Conservation (phyloP, 2,888 invertebrate species). For the Caenorhabditis angaria region DNA sequence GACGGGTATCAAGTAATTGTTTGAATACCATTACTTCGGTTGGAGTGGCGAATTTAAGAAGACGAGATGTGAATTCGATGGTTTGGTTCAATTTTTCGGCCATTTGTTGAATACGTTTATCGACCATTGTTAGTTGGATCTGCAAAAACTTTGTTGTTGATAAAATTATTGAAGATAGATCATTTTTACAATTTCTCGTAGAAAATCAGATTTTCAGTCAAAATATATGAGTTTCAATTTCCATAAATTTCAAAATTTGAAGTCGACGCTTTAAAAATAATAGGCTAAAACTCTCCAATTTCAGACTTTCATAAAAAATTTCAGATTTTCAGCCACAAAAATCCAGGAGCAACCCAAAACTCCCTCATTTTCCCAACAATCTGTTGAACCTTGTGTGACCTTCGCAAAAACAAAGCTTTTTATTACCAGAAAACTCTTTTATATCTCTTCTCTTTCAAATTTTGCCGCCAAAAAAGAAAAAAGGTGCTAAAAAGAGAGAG, state of each 20-base stretch:
- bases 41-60: slow-evolving; percentile 87
- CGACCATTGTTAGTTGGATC: slow-evolving; percentile 84
- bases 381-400: not conserved
- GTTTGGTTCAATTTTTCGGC: slow-evolving; percentile 80
- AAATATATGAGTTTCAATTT: not conserved
- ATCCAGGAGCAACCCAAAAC: no score
- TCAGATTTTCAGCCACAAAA: not conserved
- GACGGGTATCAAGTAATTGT: slow-evolving; percentile 88
- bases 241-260: not conserved
- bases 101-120: slow-evolving; percentile 90
- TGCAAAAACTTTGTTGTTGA: no score
- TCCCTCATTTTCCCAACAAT: not conserved
- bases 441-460: no score
- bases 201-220: not conserved
- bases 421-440: no score
- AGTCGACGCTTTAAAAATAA: not conserved
- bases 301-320: no score
- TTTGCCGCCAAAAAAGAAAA: no score
- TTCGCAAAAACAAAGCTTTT: no score
- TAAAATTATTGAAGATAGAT: no score
- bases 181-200: not conserved
- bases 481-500: no score
- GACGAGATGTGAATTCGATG: slow-evolving; percentile 90
- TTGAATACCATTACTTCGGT: slow-evolving; percentile 84
- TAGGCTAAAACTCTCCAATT: not conserved